These are phyloP conservation scores for Phylloscopus trochiloides DNA, from an alignment of 2,113 vertebrate species.

Conservation along the genomic window DNA sequence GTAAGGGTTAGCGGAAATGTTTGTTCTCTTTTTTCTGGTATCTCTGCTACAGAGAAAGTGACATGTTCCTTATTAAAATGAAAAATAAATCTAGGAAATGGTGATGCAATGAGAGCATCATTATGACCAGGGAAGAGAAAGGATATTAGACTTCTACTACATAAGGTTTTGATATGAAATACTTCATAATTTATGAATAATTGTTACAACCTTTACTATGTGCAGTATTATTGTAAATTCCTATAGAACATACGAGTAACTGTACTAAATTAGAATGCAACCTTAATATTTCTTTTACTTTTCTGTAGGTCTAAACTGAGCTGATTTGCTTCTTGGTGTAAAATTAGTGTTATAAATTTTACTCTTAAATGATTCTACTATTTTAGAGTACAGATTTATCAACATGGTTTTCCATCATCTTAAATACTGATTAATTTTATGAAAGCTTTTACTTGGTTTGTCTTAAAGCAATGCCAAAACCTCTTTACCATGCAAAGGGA, in stretches of 20 bases:
- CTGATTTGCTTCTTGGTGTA: background rate
- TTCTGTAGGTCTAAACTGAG: background rate
- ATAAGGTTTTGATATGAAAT: background rate
- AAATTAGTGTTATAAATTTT: background rate
- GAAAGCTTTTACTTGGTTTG: background rate
- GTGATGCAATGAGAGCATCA: background rate
- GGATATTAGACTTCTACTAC: background rate
- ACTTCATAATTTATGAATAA: background rate
- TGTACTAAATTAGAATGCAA: background rate
- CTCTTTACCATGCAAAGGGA: background rate
- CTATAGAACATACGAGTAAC: background rate
- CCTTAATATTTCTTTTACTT: background rate
- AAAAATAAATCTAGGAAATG: constrained; percentile 12
- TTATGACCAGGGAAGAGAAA: background rate
- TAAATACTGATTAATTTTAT: background rate
- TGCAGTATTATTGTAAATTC: background rate
- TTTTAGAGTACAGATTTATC: background rate
- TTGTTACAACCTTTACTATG: background rate
- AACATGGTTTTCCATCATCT: background rate
- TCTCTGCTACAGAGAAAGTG: background rate
- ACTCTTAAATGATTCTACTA: background rate
- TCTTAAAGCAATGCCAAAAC: background rate
- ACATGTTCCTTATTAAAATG: background rate
- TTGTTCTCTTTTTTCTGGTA: background rate
- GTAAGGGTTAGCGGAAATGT: background rate